Conservation (phyloP, 2,797 vertebrate genomes). For the Hydrocynus forskahlii region DNA sequence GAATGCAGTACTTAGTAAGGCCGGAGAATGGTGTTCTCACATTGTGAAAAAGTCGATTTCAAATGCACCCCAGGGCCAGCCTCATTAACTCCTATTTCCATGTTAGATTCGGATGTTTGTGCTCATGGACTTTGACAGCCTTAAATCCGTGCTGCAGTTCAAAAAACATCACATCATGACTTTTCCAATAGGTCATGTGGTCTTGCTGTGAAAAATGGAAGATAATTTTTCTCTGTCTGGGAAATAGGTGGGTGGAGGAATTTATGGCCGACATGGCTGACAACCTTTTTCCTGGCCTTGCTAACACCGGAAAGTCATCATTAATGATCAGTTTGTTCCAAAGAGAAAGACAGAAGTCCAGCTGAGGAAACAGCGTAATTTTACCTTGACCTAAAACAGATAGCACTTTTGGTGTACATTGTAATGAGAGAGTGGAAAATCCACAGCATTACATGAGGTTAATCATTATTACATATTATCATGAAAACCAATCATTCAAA, state of each 20-base stretch:
- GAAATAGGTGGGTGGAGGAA: slow-evolving; percentile 27
- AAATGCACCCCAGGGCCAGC: slow-evolving; percentile 3
- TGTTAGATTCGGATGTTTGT: slow-evolving; percentile 23
- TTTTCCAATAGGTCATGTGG: slow-evolving; percentile 13
- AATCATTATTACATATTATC: neutral
- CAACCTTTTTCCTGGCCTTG: slow-evolving; percentile 10
- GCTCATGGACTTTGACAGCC: slow-evolving; percentile 14
- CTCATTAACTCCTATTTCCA: slow-evolving; percentile 39
- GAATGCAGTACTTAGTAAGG: neutral
- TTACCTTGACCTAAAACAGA: slow-evolving; percentile 48
- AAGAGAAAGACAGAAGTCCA: slow-evolving; percentile 23
- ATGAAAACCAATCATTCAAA: neutral
- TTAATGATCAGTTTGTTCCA: slow-evolving; percentile 38
- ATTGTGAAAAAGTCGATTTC: neutral
- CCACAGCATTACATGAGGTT: neutral
- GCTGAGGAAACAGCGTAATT: slow-evolving; percentile 27
- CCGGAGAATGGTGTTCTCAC: neutral
- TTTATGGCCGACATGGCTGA: slow-evolving; percentile 25
- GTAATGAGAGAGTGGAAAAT: neutral
- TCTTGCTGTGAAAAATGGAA: slow-evolving; percentile 23
- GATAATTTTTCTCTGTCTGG: slow-evolving; percentile 34
- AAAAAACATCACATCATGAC: slow-evolving; percentile 23
- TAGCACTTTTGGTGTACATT: slow-evolving; percentile 16
- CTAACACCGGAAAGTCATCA: slow-evolving; percentile 17
- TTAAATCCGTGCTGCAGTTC: slow-evolving; percentile 26